Percentiles rank a stretch among this genome's conserved stretches.
phyloP scores from a whole-genome alignment of 2,797 vertebrate species.

The Myiotriccus ornatus region DNA sequence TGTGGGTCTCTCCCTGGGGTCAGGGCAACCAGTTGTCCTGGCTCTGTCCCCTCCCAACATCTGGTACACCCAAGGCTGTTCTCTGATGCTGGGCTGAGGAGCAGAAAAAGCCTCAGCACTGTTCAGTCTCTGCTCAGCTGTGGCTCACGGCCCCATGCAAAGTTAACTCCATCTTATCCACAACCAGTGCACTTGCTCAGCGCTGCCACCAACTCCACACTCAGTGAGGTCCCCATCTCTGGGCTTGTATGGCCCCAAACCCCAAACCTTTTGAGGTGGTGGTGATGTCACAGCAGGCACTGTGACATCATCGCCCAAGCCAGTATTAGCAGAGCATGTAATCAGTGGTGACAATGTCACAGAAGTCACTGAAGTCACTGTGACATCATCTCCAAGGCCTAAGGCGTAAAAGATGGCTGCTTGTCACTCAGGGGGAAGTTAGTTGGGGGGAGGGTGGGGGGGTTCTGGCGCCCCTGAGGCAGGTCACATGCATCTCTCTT shows the following conservation, averaged over 20 bases:
- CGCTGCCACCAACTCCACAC: not conserved
- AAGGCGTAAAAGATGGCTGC: rapidly evolving
- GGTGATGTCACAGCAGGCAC: not conserved
- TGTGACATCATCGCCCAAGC: rapidly evolving
- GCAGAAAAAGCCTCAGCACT: rapidly evolving
- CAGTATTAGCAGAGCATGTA: too few species aligned
- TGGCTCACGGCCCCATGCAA: rapidly evolving
- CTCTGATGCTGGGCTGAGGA: not conserved
- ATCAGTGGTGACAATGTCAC: not conserved
- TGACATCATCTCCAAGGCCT: not conserved
- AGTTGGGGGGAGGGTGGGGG: rapidly evolving
- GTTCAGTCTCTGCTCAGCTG: rapidly evolving
- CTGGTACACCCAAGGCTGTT: not conserved
- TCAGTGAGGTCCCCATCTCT: not conserved
- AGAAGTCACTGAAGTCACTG: not conserved
- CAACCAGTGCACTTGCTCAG: not conserved
- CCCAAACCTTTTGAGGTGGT: not conserved
- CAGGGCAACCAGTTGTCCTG: not conserved
- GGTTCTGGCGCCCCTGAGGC: rapidly evolving
- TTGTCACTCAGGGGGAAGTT: rapidly evolving
- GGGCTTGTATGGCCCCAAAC: not conserved
- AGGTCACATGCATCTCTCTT: rapidly evolving
- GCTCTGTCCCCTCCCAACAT: too few species aligned
- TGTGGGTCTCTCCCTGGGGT: not conserved
- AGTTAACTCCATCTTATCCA: not conserved